Evolutionary conservation across 2,888 invertebrate species (phyloP).

Genomic region (Bhutanitis thaidina): DNA sequence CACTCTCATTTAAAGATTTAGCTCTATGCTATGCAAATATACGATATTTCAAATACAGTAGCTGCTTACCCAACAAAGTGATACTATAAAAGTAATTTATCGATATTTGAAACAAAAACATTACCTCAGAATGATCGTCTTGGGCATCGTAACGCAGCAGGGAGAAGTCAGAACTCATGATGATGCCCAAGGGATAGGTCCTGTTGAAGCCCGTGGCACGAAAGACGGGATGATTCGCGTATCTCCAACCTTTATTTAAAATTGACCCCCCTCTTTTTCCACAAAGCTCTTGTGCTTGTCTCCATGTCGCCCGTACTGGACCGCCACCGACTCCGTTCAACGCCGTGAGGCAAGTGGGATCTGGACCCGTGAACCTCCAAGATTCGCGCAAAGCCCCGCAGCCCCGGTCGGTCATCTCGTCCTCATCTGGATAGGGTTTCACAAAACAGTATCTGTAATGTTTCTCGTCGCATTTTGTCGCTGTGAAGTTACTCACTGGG

Average conservation of each 20-base stretch:
- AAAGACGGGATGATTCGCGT: conserved; percentile 50
- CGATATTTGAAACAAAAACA: conserved; percentile 3
- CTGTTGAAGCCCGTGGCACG: conserved; percentile 30
- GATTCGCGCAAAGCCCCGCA: conserved; percentile 43
- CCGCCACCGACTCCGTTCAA: conserved; percentile 45
- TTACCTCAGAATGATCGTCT: conserved; percentile 39
- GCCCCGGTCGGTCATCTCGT: conserved; percentile 35
- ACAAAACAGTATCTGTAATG: conserved; percentile 65
- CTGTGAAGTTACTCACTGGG: conserved; percentile 47
- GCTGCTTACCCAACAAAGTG: too few relatives aligned
- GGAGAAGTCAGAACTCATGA: conserved; percentile 37
- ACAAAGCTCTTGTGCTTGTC: conserved; percentile 53
- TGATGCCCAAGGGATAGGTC: conserved; percentile 52
- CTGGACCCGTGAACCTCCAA: conserved; percentile 52
- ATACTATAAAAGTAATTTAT: too few relatives aligned
- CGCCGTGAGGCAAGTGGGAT: conserved; percentile 50
- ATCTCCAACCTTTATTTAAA: conserved; percentile 63
- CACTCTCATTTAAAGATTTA: too few relatives aligned
- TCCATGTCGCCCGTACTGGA: conserved; percentile 61
- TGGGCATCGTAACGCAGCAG: conserved; percentile 38
- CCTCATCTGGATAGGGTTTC: conserved; percentile 42
- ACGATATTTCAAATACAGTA: too few relatives aligned
- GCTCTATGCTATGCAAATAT: too few relatives aligned
- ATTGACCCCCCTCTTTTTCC: conserved; percentile 46
- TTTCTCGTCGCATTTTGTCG: conserved; percentile 52